Evolutionary conservation across 2,113 vertebrate genomes (phyloP).

Genomic region (Ancistrus triradiatus): DNA sequence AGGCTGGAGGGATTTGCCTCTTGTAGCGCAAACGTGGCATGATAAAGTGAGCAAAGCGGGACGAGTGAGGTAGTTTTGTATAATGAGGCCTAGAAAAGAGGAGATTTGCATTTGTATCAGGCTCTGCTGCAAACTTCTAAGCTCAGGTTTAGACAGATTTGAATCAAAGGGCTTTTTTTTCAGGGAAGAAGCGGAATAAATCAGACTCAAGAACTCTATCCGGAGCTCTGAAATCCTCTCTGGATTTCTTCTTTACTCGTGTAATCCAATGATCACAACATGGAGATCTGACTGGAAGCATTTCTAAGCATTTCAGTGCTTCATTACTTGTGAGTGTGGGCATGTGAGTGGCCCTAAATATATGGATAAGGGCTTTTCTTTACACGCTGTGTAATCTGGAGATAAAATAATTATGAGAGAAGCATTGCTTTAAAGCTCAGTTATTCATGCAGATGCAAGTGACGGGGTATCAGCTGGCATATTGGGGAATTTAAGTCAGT

Average conservation of each 20-base stretch:
- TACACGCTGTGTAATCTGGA: not conserved
- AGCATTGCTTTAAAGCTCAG: too few species aligned
- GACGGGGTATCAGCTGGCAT: too few species aligned
- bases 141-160: constrained; percentile 22
- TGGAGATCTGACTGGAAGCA: not conserved
- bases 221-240: not conserved
- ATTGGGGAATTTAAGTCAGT: too few species aligned
- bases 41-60: not conserved
- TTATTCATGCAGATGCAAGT: too few species aligned
- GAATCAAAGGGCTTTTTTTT: constrained; percentile 11
- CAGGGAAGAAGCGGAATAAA: constrained; percentile 1
- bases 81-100: constrained; percentile 13
- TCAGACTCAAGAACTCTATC: not conserved
- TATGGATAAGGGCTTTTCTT: not conserved
- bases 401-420: not conserved
- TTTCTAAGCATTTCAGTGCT: not conserved
- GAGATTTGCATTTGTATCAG: constrained; percentile 6
- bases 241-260: not conserved
- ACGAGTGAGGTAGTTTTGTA: not conserved
- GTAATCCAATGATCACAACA: constrained; percentile 10
- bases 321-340: not conserved
- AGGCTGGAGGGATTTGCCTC: not conserved
- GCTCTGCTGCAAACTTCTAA: constrained; percentile 7
- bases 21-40: not conserved
- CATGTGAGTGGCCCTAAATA: not conserved